These are phyloP conservation scores for Rhabdomys dilectus DNA, from an alignment of 2,113 vertebrate species.

Conservation along the genomic window DNA sequence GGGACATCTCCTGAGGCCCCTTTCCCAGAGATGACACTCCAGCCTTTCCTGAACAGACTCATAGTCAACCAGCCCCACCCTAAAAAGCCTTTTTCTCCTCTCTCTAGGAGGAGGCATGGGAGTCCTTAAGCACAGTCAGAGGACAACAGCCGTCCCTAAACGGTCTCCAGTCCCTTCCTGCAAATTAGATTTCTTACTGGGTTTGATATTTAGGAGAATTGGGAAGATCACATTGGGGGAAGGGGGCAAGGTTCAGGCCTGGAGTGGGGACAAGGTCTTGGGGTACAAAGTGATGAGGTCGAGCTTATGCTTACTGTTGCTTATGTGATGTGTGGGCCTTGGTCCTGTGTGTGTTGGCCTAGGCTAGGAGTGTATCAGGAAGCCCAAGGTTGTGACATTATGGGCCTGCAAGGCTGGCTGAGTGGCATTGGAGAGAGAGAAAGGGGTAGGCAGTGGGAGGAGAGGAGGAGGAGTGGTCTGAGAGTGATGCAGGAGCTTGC, in stretches of 20 bases:
- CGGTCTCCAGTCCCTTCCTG: neutral
- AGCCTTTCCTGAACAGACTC: constrained; percentile 47
- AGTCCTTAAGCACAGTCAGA: neutral
- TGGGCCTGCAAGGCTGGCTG: neutral
- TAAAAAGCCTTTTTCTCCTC: constrained; percentile 70
- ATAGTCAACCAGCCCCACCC: constrained; percentile 38
- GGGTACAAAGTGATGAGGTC: neutral
- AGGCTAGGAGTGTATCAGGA: neutral
- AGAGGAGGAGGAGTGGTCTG: neutral
- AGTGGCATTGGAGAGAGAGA: neutral
- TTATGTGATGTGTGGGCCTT: neutral
- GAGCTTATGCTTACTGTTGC: neutral
- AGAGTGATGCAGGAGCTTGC: neutral
- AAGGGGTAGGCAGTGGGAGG: neutral
- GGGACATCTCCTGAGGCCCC: neutral
- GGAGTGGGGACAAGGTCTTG: neutral
- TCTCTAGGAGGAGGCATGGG: neutral
- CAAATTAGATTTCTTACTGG: neutral
- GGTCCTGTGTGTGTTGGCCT: neutral
- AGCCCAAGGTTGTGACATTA: neutral
- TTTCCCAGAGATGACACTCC: constrained; percentile 53
- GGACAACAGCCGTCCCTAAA: neutral
- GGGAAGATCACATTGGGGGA: rapidly evolving
- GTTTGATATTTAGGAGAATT: neutral
- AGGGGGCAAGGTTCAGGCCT: neutral